Conservation (phyloP, 2,113 vertebrate genomes). For the Eudyptes chrysolophus region DNA sequence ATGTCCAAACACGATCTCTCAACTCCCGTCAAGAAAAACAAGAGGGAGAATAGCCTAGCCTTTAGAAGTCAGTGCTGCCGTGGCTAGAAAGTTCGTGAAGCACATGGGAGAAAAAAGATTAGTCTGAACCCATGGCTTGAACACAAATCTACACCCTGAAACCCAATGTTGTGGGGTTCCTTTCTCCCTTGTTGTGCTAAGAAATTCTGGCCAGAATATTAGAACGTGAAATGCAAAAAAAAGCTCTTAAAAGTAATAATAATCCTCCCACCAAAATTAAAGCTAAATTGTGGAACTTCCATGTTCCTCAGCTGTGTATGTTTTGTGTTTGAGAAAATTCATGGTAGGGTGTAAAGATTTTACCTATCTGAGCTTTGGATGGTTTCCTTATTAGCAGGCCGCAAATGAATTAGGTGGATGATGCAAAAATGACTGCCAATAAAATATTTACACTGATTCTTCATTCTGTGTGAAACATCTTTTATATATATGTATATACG, state of each 20-base stretch:
- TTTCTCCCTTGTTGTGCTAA: not conserved
- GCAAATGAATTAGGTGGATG: not conserved
- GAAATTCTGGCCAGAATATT: not conserved
- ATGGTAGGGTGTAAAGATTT: not conserved
- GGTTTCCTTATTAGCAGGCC: not conserved
- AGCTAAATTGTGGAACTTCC: not conserved
- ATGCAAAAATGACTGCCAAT: constrained; percentile 6
- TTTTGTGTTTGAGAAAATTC: not conserved
- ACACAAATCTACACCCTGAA: not conserved
- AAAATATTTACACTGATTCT: not conserved
- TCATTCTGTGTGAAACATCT: constrained; percentile 28
- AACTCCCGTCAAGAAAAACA: not conserved
- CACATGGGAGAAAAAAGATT: not conserved
- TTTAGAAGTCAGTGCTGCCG: not conserved
- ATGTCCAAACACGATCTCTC: not conserved
- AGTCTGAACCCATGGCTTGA: not conserved
- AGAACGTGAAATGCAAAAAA: not conserved
- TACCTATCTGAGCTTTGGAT: not conserved
- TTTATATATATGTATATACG: not conserved
- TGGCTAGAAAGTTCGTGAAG: not conserved
- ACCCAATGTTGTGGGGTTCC: not conserved
- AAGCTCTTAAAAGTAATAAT: not conserved
- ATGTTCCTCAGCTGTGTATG: not conserved
- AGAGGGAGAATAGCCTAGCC: not conserved
- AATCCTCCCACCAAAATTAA: not conserved